Conservation (phyloP, 1,140 invertebrate genomes). For the Marisa cornuarietis region DNA sequence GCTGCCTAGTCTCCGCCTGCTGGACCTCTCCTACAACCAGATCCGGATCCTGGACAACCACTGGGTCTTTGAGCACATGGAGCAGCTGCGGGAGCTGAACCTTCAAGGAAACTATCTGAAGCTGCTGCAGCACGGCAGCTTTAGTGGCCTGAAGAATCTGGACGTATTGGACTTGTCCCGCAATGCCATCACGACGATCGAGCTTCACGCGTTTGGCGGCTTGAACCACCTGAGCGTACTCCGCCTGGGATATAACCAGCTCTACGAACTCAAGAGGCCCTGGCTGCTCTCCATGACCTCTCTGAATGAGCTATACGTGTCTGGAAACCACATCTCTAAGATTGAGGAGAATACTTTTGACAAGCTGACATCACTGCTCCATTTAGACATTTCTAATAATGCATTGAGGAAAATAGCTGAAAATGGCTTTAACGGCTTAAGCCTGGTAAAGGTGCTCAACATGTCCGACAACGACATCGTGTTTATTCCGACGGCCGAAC, state of each 20-base stretch:
- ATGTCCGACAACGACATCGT: conserved; percentile 50
- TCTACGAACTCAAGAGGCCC: conserved; percentile 41
- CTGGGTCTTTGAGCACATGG: conserved; percentile 46
- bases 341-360: conserved; percentile 46
- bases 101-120: conserved; percentile 48
- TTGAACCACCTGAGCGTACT: conserved; percentile 49
- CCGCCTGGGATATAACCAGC: conserved; percentile 46
- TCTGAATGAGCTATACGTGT: conserved; percentile 43
- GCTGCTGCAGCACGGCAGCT: conserved; percentile 44
- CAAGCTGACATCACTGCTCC: conserved; percentile 44
- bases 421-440: conserved; percentile 46
- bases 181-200: conserved; percentile 50
- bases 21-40: conserved; percentile 54
- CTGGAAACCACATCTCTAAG: conserved; percentile 43
- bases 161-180: conserved; percentile 46
- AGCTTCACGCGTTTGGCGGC: conserved; percentile 52
- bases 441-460: conserved; percentile 44
- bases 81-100: conserved; percentile 43
- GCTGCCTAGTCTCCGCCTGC: conserved; percentile 31
- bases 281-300: conserved; percentile 55
- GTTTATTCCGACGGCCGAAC: conserved; percentile 36
- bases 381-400: conserved; percentile 53
- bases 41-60: conserved; percentile 42
- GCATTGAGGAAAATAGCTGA: conserved; percentile 37
- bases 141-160: conserved; percentile 53